A percentile compares a stretch with the other conserved stretches of the same genome.
phyloP scores from a whole-genome alignment of 2,888 invertebrate genomes.

The Netelia inedita region DNA sequence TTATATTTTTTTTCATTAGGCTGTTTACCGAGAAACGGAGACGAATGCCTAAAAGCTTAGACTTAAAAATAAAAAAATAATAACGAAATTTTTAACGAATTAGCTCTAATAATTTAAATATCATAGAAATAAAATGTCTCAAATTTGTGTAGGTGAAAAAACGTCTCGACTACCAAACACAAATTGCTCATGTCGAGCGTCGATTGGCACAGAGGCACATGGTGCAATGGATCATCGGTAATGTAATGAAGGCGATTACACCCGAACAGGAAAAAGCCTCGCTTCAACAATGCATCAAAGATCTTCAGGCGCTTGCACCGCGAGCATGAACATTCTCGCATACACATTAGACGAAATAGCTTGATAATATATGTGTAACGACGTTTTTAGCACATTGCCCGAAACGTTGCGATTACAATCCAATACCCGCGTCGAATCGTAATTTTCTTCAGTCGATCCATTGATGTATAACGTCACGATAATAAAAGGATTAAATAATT shows the following conservation, averaged over 20 bases:
- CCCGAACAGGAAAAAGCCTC: conserved; percentile 97
- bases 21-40: too few species aligned
- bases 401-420: conserved; percentile 8
- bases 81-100: background rate
- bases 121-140: conserved; percentile 12
- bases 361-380: conserved; percentile 44
- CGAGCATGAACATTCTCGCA: conserved; percentile 77
- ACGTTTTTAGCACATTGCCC: conserved; percentile 20
- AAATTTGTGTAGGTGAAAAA: conserved; percentile 89
- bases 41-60: too few species aligned
- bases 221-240: conserved; percentile 96
- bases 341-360: conserved; percentile 70
- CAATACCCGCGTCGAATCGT: conserved; percentile 38
- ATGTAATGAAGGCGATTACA: conserved; percentile 95
- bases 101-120: background rate
- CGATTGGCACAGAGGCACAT: conserved; percentile 96
- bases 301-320: conserved; percentile 91
- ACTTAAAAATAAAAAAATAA: background rate
- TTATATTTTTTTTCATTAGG: too few species aligned
- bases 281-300: conserved; percentile 94
- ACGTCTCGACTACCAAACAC: conserved; percentile 96
- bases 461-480: conserved; percentile 50
- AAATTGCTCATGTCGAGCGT: conserved; percentile 92
- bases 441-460: conserved; percentile 59
- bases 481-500: conserved; percentile 58